A percentile compares a stretch with the other conserved stretches of the same genome.
These are phyloP conservation scores for Caenorhabditis sp. DNA, from an alignment of 2,888 invertebrate genomes.

Conservation along the genomic window DNA sequence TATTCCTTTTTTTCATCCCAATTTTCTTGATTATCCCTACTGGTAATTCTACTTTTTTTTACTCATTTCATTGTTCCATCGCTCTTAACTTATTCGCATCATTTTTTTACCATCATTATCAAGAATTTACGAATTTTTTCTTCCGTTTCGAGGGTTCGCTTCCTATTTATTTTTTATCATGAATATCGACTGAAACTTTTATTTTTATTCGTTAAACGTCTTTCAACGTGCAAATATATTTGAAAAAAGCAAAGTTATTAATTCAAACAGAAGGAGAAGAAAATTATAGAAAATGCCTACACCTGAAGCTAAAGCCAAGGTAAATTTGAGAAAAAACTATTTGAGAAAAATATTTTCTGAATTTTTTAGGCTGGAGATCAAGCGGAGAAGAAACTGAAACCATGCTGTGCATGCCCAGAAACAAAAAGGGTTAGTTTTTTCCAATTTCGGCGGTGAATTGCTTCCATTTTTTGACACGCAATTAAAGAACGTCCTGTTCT, in stretches of 20 bases:
- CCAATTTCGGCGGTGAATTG: neutral
- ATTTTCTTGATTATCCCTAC: neutral
- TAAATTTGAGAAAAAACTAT: constrained; percentile 3
- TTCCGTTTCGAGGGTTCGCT: neutral
- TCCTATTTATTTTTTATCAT: neutral
- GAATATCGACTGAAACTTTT: no score
- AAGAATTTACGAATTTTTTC: neutral
- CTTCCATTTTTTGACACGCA: no score
- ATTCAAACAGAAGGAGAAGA: no score
- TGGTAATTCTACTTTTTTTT: neutral
- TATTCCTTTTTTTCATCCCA: neutral
- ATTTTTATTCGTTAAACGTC: no score
- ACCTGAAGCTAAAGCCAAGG: constrained; percentile 2
- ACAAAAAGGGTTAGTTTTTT: constrained; percentile 70
- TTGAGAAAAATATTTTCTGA: neutral
- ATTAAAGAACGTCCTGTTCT: no score
- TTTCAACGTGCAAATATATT: no score
- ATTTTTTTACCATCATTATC: neutral
- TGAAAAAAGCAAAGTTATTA: neutral
- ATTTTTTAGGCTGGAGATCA: constrained; percentile 6
- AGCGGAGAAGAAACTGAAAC: constrained; percentile 71
- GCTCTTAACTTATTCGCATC: neutral
- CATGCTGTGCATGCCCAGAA: constrained; percentile 75
- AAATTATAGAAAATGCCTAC: constrained; percentile 17
- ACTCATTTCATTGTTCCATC: neutral